A percentile compares a stretch with the other conserved stretches of the same genome.
phyloP scores from a whole-genome alignment of 30 jellyfish, hydroid and myxozoan species.

The Nemopilema nomurai region DNA sequence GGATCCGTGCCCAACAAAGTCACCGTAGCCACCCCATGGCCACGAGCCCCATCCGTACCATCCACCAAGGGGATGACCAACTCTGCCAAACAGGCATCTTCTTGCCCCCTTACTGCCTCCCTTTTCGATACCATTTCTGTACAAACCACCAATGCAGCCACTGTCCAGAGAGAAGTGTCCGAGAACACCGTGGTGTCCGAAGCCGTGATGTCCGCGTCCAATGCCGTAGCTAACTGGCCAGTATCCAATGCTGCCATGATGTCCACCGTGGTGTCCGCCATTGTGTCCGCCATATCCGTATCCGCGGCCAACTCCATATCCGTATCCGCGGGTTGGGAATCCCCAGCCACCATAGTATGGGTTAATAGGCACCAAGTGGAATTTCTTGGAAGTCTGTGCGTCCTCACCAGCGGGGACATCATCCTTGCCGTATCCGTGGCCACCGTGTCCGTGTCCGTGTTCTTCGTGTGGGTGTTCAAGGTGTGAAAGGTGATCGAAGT shows the following conservation, averaged over 20 bases:
- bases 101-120: conserved; percentile 20
- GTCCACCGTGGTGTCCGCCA: conserved; percentile 48
- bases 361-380: conserved; percentile 54
- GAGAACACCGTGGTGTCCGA: conserved; percentile 63
- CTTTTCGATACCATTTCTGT: conserved; percentile 29
- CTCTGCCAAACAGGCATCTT: conserved; percentile 67
- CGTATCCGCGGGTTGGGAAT: conserved; percentile 46
- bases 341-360: conserved; percentile 58
- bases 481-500: conserved; percentile 77
- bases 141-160: conserved; percentile 62
- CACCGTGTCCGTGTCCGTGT: conserved; percentile 67
- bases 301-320: conserved; percentile 45
- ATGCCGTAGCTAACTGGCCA: conserved; percentile 74
- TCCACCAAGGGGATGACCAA: conserved; percentile 85
- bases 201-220: conserved; percentile 67
- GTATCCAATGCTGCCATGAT: conserved; percentile 55
- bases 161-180: conserved; percentile 43
- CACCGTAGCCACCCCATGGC: conserved; percentile 99
- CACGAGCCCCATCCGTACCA: conserved; percentile 98
- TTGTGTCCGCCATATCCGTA: conserved; percentile 9
- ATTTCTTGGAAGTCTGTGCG: conserved; percentile 30
- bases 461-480: conserved; percentile 72
- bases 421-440: conserved; percentile 66
- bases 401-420: conserved; percentile 54
- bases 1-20: conserved; percentile 84